Evolutionary conservation across 2,113 vertebrate species (phyloP).

Genomic region (Anolis sagrei): DNA sequence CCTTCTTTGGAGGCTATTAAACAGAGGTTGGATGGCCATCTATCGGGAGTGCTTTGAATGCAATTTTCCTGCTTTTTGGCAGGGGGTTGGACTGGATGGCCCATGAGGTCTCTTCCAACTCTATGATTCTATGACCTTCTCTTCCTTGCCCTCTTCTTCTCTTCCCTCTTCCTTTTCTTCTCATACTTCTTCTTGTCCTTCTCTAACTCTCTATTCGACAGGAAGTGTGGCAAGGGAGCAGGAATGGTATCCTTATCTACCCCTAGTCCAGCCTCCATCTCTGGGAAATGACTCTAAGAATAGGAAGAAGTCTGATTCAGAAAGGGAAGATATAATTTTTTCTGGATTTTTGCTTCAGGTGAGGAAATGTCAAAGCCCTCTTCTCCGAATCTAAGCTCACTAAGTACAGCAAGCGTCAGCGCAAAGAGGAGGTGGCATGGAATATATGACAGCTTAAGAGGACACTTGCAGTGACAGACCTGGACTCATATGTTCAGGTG

Average conservation of each 20-base stretch:
- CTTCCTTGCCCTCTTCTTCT: not conserved
- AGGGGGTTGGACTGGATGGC: no score
- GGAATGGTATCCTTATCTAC: not conserved
- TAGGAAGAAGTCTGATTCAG: not conserved
- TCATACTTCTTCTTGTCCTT: no score
- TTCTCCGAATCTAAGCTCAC: not conserved
- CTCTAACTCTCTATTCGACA: not conserved
- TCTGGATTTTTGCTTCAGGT: slow-evolving; percentile 1
- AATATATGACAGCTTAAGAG: slow-evolving; percentile 4
- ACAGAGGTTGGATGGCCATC: no score
- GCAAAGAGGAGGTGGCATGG: not conserved
- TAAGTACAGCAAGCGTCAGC: not conserved
- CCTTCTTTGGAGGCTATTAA: no score
- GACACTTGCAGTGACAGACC: slow-evolving; percentile 15
- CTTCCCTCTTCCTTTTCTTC: not conserved
- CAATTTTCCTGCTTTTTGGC: no score
- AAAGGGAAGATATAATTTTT: not conserved
- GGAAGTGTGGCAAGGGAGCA: no score
- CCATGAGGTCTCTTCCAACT: no score
- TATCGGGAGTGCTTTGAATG: no score
- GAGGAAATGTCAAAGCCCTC: slow-evolving; percentile 17
- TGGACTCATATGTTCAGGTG: slow-evolving; percentile 40
- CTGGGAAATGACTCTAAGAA: not conserved
- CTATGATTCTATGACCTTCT: no score
- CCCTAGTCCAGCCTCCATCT: not conserved